These are phyloP conservation scores for Panonychus citri DNA, from an alignment of 1,140 invertebrate genomes.

Conservation along the genomic window DNA sequence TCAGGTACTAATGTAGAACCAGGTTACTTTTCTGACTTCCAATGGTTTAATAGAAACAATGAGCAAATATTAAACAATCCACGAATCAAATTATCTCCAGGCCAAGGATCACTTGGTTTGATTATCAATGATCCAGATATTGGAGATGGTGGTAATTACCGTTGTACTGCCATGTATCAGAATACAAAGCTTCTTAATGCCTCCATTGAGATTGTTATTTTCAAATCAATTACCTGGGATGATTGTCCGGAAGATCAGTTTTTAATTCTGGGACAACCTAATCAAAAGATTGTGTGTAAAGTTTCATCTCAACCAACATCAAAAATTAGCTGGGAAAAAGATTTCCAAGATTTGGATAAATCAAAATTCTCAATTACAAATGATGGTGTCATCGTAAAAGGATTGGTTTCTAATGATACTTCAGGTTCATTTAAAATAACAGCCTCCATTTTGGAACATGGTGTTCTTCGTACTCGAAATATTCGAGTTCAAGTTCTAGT, in stretches of 20 bases:
- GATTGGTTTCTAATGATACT: slow-evolving; percentile 52
- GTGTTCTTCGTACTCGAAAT: background rate
- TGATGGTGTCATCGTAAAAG: slow-evolving; percentile 49
- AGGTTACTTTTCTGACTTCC: slow-evolving; percentile 20
- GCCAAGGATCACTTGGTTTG: background rate
- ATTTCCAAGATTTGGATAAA: slow-evolving; percentile 32
- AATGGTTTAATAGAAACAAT: slow-evolving; percentile 21
- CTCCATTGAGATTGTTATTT: slow-evolving; percentile 9
- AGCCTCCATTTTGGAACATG: background rate
- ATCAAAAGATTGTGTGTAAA: slow-evolving; percentile 41
- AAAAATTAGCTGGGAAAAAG: slow-evolving; percentile 53
- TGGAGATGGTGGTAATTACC: background rate
- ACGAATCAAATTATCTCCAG: background rate
- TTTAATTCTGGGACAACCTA: slow-evolving; percentile 39
- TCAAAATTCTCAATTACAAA: slow-evolving; percentile 45
- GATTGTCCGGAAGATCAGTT: slow-evolving; percentile 61
- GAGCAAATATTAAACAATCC: background rate
- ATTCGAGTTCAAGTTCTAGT: background rate
- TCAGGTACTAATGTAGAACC: slow-evolving; percentile 12
- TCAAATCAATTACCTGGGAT: slow-evolving; percentile 47
- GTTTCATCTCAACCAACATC: slow-evolving; percentile 61
- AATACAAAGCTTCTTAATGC: background rate
- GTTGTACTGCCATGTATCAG: background rate
- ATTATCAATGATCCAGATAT: background rate
- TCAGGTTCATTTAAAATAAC: slow-evolving; percentile 1